These are phyloP conservation scores for Stomatorhinus ivindoensis DNA, from an alignment of 2,113 vertebrate genomes.

Conservation along the genomic window DNA sequence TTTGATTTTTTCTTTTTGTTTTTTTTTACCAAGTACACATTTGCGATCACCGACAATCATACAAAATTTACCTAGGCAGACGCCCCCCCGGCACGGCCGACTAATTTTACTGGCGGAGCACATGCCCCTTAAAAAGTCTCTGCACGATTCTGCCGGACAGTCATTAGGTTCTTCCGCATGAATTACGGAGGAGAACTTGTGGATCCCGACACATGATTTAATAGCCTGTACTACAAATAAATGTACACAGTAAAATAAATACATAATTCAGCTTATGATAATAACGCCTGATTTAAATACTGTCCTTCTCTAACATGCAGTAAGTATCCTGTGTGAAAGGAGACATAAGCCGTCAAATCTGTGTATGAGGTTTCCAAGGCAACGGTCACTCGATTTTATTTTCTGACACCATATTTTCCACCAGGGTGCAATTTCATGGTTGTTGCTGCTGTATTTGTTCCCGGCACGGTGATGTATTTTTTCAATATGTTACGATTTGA, in stretches of 20 bases:
- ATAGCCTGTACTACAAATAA: background rate
- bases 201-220: background rate
- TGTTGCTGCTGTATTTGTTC: background rate
- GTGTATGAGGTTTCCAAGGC: slow-evolving; percentile 8
- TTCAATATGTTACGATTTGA: background rate
- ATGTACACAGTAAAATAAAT: background rate
- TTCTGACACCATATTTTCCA: background rate
- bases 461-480: background rate
- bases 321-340: background rate
- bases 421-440: background rate
- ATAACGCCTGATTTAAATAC: background rate
- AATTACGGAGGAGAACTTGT: too few species aligned
- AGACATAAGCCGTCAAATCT: background rate
- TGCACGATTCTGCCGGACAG: background rate
- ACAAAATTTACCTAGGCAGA: background rate
- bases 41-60: background rate
- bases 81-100: too few species aligned
- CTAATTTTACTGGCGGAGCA: background rate
- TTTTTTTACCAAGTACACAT: background rate
- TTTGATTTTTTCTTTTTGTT: background rate
- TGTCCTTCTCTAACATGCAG: background rate
- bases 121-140: background rate
- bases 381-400: background rate
- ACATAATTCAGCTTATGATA: background rate
- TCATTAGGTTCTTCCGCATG: background rate